These are phyloP conservation scores for Sesamia inferens DNA, from an alignment of 2,888 invertebrate genomes.

Conservation along the genomic window DNA sequence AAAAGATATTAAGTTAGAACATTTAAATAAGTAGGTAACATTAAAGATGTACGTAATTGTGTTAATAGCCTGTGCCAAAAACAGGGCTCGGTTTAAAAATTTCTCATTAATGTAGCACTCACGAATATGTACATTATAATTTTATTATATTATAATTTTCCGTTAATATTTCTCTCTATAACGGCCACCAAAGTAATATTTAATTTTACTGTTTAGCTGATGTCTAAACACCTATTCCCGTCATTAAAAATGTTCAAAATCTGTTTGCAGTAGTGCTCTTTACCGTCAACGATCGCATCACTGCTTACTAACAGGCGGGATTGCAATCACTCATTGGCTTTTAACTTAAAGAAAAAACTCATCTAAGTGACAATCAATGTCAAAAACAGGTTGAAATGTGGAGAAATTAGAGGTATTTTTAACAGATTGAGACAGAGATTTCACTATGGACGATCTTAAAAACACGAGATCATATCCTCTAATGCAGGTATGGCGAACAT, in stretches of 20 bases:
- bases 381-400: too few relatives aligned
- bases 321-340: too few relatives aligned
- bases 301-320: too few relatives aligned
- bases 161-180: slow-evolving; percentile 1
- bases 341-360: too few relatives aligned
- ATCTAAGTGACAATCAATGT: too few relatives aligned
- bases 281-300: too few relatives aligned
- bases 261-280: neutral
- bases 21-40: slow-evolving; percentile 53
- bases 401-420: too few relatives aligned
- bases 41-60: slow-evolving; percentile 43
- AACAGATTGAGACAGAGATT: too few relatives aligned
- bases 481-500: neutral
- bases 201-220: neutral
- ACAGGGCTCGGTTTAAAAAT: slow-evolving; percentile 13
- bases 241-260: neutral
- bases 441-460: neutral
- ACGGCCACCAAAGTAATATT: neutral
- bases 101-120: slow-evolving; percentile 3
- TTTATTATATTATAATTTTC: slow-evolving; percentile 7
- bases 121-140: slow-evolving; percentile 8
- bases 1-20: slow-evolving; percentile 53
- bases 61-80: slow-evolving; percentile 33
- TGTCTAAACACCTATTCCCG: neutral
- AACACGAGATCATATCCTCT: neutral